Conservation (phyloP, 1,140 invertebrate genomes). For the Drosophila albomicans region DNA sequence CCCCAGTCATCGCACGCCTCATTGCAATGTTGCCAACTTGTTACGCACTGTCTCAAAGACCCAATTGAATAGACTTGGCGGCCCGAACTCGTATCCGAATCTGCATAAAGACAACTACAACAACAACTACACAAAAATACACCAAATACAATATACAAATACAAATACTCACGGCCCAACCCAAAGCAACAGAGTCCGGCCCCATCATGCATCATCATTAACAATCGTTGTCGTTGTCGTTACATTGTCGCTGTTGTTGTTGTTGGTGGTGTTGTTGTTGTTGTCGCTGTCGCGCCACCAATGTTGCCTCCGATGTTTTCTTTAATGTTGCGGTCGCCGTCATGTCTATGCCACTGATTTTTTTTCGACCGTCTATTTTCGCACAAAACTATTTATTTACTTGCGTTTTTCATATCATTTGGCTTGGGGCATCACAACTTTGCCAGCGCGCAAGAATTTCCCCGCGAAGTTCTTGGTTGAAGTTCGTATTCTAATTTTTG, state of each 20-base stretch:
- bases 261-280: constrained; percentile 22
- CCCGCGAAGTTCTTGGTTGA: not conserved
- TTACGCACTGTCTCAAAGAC: constrained; percentile 44
- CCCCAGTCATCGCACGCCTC: constrained; percentile 25
- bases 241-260: constrained; percentile 12
- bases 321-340: constrained; percentile 47
- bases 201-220: constrained; percentile 57
- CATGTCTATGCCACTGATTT: constrained; percentile 42
- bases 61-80: constrained; percentile 34
- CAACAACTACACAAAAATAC: not conserved
- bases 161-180: not conserved
- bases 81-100: constrained; percentile 1
- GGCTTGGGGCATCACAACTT: constrained; percentile 6
- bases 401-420: constrained; percentile 9
- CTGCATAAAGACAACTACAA: not conserved
- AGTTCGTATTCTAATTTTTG: constrained; percentile 4
- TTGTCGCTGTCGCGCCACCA: constrained; percentile 33
- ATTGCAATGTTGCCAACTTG: constrained; percentile 48
- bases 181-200: not conserved
- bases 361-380: constrained; percentile 38
- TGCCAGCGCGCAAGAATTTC: not conserved
- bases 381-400: constrained; percentile 54
- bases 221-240: constrained; percentile 27
- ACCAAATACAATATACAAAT: not conserved
- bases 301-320: constrained; percentile 41